Conservation (phyloP, 2,888 invertebrate species). For the Teleiodes luculella region DNA sequence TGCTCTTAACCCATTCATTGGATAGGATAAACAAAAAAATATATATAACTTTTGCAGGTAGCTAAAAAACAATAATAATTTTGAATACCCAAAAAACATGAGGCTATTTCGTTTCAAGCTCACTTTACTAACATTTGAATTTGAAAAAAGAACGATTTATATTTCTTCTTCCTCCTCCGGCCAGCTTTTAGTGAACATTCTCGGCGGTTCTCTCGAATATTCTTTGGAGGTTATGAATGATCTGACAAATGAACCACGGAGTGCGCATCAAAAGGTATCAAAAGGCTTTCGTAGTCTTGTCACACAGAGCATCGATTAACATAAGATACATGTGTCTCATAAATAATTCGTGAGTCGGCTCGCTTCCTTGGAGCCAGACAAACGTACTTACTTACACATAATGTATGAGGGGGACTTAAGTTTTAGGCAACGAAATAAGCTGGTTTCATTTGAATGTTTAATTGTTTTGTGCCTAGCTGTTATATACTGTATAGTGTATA, state of each 20-base stretch:
- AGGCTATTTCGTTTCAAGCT: not conserved
- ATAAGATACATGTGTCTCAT: slow-evolving; percentile 27
- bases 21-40: too few species aligned
- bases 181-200: not conserved
- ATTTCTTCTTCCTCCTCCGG: slow-evolving; percentile 4
- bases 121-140: slow-evolving; percentile 10
- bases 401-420: slow-evolving; percentile 1
- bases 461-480: too few species aligned
- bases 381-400: slow-evolving; percentile 8
- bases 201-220: slow-evolving; percentile 12
- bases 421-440: not conserved
- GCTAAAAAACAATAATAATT: too few species aligned
- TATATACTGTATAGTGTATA: too few species aligned
- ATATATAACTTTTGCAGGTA: too few species aligned
- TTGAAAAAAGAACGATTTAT: slow-evolving; percentile 15
- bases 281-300: slow-evolving; percentile 22
- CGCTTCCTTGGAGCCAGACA: slow-evolving; percentile 14
- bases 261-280: slow-evolving; percentile 19
- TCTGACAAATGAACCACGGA: slow-evolving; percentile 21
- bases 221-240: slow-evolving; percentile 22
- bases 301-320: slow-evolving; percentile 24
- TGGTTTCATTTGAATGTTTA: not conserved
- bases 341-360: slow-evolving; percentile 27
- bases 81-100: too few species aligned
- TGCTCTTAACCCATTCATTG: too few species aligned